Evolutionary conservation across 2,888 invertebrate species (phyloP).

Genomic region (Nomada ruficornis): DNA sequence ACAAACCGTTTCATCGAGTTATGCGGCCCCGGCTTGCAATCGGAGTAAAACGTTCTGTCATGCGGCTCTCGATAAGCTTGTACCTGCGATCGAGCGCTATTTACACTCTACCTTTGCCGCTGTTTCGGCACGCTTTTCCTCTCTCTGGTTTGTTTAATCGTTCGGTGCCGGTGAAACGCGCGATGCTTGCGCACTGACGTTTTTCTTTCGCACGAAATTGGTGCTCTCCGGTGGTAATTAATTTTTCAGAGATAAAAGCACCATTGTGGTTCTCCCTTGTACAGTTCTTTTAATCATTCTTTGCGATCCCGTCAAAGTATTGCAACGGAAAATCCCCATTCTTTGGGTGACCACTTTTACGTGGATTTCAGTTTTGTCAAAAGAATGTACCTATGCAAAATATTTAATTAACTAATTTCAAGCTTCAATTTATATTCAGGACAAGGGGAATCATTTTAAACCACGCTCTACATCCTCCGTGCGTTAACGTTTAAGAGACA

Average conservation of each 20-base stretch:
- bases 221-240: not conserved
- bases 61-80: conserved; percentile 41
- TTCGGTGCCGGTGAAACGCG: not conserved
- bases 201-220: conserved; percentile 5
- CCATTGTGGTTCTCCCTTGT: too few relatives aligned
- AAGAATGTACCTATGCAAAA: too few relatives aligned
- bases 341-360: too few relatives aligned
- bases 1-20: conserved; percentile 61
- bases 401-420: too few relatives aligned
- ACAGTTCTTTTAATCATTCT: too few relatives aligned
- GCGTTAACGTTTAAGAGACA: too few relatives aligned
- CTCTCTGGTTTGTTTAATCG: conserved; percentile 25
- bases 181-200: fast-evolving
- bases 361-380: too few relatives aligned
- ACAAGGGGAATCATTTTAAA: too few relatives aligned
- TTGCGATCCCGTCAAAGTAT: too few relatives aligned
- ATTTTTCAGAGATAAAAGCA: not conserved
- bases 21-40: conserved; percentile 50
- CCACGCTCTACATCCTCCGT: too few relatives aligned
- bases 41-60: conserved; percentile 57
- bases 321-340: too few relatives aligned
- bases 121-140: not conserved
- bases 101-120: conserved; percentile 25
- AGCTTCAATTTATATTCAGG: too few relatives aligned
- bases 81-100: conserved; percentile 20